Base-by-base conservation (phyloP, 2,888 invertebrate species). In the Agapostemon virescens region DNA sequence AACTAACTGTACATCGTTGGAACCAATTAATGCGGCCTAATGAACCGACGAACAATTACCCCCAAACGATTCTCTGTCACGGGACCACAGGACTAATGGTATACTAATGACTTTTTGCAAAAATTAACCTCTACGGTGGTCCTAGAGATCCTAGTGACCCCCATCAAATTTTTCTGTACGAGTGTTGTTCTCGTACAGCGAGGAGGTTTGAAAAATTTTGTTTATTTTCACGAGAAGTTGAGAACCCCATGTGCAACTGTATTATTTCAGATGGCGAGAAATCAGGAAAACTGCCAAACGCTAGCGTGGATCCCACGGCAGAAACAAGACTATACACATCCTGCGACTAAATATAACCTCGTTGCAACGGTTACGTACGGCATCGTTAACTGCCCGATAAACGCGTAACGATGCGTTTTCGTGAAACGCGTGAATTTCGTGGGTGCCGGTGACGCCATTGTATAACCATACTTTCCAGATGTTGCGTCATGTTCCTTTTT, bases 181-280 rank as follows among this genome's bases (percentile, higher is more conserved):
- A n/a, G n/a, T 2, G 49, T 3, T n/a, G n/a, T 49, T 49, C 11
- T n/a, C 9, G 3, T 11, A 2, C 20, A 49, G 15, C 11, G 15
- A 40, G 15, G 40, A 11, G 38, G 40, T 49, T 9, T 52, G 26
- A 13, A 55, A 17, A 17, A 17, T 26, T 55, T 6, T 17, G 2
- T 55, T 55, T 49, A 49, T n/a, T 55, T 17, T 26, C 15, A 2
- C 26, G 2, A 2, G 0, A 26, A 5, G 17, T 36, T 26, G 61
- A 71, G 71, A 58, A 66, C 49, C 69, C 1, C 49, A n/a, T 36
- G 9, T 13, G 9, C 36, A n/a, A 61, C 20, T 52, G 36, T 87
- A 84, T 85, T 83, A 81, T 85, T 81, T 77, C 78, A 84, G 73
- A 77, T 80, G 80, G 64, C 23, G 30, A 30, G 77, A 81, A 84